Evolutionary conservation across 2,888 invertebrate species (phyloP).

Genomic region (Saturnia pavonia): DNA sequence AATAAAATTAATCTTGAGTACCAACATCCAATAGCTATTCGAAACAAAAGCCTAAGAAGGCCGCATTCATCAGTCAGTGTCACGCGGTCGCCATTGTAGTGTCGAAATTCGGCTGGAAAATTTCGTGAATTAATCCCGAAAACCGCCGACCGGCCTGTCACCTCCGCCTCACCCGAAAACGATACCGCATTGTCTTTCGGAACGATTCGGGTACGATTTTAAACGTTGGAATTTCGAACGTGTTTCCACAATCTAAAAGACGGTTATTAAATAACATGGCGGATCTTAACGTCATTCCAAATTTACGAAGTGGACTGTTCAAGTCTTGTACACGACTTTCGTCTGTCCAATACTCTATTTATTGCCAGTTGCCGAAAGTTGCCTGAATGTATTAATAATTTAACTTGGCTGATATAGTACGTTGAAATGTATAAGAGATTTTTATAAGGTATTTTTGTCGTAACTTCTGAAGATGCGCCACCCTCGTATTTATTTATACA

Average conservation of each 20-base stretch:
- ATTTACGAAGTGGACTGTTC: slow-evolving; percentile 50
- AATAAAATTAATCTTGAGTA: not conserved
- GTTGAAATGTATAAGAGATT: slow-evolving; percentile 20
- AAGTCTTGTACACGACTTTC: slow-evolving; percentile 64
- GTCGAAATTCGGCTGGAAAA: slow-evolving; percentile 54
- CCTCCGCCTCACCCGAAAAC: slow-evolving; percentile 73
- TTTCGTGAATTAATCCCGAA: slow-evolving; percentile 73
- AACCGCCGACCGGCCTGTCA: slow-evolving; percentile 62
- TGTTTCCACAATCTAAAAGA: slow-evolving; percentile 20
- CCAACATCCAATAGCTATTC: not conserved
- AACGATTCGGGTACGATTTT: slow-evolving; percentile 19
- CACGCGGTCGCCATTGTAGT: slow-evolving; percentile 64
- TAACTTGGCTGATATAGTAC: slow-evolving; percentile 32
- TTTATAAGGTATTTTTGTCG: slow-evolving; percentile 21
- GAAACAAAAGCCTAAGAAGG: slow-evolving; percentile 11
- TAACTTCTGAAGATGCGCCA: slow-evolving; percentile 13
- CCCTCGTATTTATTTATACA: slow-evolving; percentile 9
- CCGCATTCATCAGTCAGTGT: slow-evolving; percentile 49
- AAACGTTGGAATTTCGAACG: slow-evolving; percentile 32
- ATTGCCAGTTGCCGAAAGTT: slow-evolving; percentile 64
- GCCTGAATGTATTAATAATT: slow-evolving; percentile 66
- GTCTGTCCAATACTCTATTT: slow-evolving; percentile 69
- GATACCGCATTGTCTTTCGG: slow-evolving; percentile 68
- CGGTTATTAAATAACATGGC: slow-evolving; percentile 21
- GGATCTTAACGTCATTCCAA: slow-evolving; percentile 32